Evolutionary conservation across 2,888 invertebrate species (phyloP), one percentile per base, ranked within the genome.

Genomic region (Myopa tessellatipennis): DNA sequence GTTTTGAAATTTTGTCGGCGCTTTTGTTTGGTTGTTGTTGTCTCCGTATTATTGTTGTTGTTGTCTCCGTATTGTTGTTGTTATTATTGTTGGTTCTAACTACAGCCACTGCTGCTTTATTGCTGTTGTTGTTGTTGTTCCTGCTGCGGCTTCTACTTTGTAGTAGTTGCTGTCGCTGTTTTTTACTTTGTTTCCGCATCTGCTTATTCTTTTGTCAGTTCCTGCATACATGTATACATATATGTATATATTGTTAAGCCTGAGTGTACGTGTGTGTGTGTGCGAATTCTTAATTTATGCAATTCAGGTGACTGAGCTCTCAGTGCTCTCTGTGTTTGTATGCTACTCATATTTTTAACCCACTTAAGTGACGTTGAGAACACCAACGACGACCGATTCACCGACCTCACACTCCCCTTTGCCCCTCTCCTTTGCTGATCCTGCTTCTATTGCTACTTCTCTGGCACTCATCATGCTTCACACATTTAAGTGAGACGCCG

Each of bases 271-370:
- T 34, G 8, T 63, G 61, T n/a, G 34, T 52, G 74, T 65, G 38
- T 52, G 55, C 7, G 40, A 45, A 50, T 63, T 26, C 50, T 26
- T 73, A 61, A 58, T 68, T 68, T 67, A 38, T 65, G 67, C 55
- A 55, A 67, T 38, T 60, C 65, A 74, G 67, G 67, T 67, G 58
- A 74, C 67, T 67, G 67, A 74, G 67, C 74, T 74, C 50, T 74
- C 36, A 12, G 67, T 55, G 26, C 36, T 18, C 36, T 73, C 38
- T 60, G 38, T 60, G 60, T 6, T 26, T 69, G 26, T 7, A 40
- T 67, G 67, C 16, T 34, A 36, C 38, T 67, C n/a, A 67, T 14
- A 38, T 67, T 63, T 73, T 26, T 73, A 61, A 61, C 45, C 34
- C 26, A 61, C 26, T 60, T 72, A 45, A 61, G 40, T 65, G 65